phyloP scores from a whole-genome alignment of 2,113 vertebrate genomes.

The Erpornis zantholeuca region DNA sequence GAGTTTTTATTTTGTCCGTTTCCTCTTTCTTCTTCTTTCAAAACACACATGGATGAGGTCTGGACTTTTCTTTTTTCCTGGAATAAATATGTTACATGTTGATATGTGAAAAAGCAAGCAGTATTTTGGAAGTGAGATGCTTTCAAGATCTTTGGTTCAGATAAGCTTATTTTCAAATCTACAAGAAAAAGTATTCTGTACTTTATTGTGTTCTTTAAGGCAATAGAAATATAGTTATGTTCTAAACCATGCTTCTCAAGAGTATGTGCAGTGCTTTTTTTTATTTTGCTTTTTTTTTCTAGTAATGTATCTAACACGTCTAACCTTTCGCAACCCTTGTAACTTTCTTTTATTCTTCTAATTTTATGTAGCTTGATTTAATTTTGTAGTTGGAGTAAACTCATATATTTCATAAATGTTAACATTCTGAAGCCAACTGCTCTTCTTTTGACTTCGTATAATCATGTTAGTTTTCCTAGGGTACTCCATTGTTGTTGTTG shows the following conservation, averaged over 20 bases:
- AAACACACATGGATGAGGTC: neutral
- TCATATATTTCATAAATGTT: conserved; percentile 58
- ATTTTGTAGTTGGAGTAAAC: conserved; percentile 57
- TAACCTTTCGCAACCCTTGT: neutral
- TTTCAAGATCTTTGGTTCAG: conserved; percentile 46
- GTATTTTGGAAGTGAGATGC: conserved; percentile 55
- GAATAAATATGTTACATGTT: conserved; percentile 23
- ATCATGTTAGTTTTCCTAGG: conserved; percentile 44
- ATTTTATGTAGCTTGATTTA: conserved; percentile 56
- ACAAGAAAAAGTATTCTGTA: neutral
- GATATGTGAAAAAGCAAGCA: conserved; percentile 39
- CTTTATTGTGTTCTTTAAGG: conserved; percentile 29
- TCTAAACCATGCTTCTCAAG: neutral
- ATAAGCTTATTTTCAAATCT: neutral
- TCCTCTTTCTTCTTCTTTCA: neutral
- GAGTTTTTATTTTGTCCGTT: neutral
- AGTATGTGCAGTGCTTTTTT: conserved; percentile 3
- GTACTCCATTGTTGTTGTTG: conserved; percentile 37
- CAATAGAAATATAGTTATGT: neutral
- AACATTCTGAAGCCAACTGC: conserved; percentile 6
- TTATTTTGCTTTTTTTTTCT: neutral
- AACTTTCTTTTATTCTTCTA: conserved; percentile 28
- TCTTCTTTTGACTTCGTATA: conserved; percentile 39
- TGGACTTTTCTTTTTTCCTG: neutral
- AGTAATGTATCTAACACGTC: conserved; percentile 9